These are phyloP conservation scores for Calyptomena viridis DNA, from an alignment of 2,113 vertebrate species.

Conservation along the genomic window DNA sequence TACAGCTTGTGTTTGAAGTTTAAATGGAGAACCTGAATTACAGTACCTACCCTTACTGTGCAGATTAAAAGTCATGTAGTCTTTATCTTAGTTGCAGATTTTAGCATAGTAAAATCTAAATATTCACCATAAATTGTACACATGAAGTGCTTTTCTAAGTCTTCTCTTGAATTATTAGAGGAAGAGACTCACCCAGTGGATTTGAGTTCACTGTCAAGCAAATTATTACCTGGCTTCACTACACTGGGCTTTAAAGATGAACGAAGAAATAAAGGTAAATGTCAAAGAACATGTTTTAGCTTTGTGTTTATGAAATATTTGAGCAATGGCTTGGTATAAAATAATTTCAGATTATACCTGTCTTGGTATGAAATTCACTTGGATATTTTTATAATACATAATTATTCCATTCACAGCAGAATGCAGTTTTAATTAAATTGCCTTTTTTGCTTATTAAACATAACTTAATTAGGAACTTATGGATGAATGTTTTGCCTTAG, in stretches of 20 bases:
- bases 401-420: not conserved
- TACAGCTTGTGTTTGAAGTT: not conserved
- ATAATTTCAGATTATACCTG: not conserved
- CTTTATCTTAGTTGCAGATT: not conserved
- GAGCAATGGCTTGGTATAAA: not conserved
- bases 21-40: not conserved
- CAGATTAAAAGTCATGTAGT: not conserved
- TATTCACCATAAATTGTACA: not conserved
- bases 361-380: not conserved
- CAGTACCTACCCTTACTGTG: not conserved
- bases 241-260: constrained; percentile 96
- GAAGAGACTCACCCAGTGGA: constrained; percentile 93
- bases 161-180: constrained; percentile 73
- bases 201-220: constrained; percentile 91
- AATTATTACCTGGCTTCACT: constrained; percentile 91
- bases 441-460: not conserved
- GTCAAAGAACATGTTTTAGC: not conserved
- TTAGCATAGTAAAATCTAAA: not conserved
- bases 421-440: not conserved
- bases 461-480: not conserved
- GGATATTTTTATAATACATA: not conserved
- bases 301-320: not conserved
- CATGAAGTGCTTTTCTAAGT: not conserved
- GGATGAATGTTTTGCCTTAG: not conserved
- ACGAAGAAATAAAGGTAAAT: constrained; percentile 88